Conservation (phyloP, 2,888 invertebrate genomes). For the Pachliopta kotzebuea region DNA sequence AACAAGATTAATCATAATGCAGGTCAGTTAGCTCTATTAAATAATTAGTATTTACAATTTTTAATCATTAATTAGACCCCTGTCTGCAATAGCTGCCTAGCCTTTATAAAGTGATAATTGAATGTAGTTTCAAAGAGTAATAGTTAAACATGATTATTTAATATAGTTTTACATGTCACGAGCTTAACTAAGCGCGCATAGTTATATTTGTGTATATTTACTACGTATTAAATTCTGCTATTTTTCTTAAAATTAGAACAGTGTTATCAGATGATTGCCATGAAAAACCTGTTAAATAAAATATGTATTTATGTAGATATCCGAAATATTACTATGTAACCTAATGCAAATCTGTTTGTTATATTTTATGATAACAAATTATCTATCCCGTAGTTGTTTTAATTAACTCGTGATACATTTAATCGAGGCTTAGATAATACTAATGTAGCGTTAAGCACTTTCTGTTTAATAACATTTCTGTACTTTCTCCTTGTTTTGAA, state of each 20-base stretch:
- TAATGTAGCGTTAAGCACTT: conserved; percentile 15
- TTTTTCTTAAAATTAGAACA: too few species aligned
- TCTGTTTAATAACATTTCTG: conserved; percentile 11
- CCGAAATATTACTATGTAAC: too few species aligned
- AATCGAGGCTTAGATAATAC: conserved; percentile 31
- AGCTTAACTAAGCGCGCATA: too few species aligned
- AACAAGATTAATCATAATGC: conserved; percentile 22
- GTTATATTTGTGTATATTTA: too few species aligned
- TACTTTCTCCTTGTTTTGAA: conserved; percentile 25
- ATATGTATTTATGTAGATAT: background rate
- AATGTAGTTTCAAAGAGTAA: too few species aligned
- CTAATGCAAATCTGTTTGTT: conserved; percentile 16
- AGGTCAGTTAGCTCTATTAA: conserved; percentile 8
- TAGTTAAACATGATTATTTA: too few species aligned
- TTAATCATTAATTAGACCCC: conserved; percentile 17
- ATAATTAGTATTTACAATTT: conserved; percentile 16
- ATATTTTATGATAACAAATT: conserved; percentile 31
- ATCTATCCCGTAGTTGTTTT: conserved; percentile 42
- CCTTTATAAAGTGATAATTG: background rate
- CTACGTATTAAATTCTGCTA: too few species aligned
- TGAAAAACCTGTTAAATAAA: too few species aligned
- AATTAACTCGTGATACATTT: conserved; percentile 44
- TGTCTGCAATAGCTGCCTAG: background rate
- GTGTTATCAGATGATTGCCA: too few species aligned
- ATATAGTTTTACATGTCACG: too few species aligned